A percentile compares a stretch with the other conserved stretches of the same genome.
phyloP scores from a whole-genome alignment of 2,888 invertebrate genomes.

The Merodon equestris region DNA sequence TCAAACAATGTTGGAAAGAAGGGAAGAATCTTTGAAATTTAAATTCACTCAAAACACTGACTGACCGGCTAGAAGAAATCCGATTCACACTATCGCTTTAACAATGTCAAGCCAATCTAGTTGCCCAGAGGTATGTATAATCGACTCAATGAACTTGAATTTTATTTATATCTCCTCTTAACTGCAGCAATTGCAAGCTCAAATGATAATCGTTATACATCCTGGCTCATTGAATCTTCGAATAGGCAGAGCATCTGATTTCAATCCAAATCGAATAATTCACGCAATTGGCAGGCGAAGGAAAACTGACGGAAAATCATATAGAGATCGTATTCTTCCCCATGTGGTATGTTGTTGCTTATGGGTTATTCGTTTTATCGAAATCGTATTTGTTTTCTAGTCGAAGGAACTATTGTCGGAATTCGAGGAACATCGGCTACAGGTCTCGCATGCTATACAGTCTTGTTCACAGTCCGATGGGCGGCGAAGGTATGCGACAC shows the following conservation, averaged over 20 bases:
- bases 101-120: constrained; percentile 61
- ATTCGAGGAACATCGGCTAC: constrained; percentile 90
- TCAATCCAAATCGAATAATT: constrained; percentile 90
- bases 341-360: constrained; percentile 72
- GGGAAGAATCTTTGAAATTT: too few species aligned
- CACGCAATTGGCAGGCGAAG: constrained; percentile 81
- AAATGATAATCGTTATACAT: constrained; percentile 94
- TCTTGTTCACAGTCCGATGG: constrained; percentile 92
- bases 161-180: neutral
- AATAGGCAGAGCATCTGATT: constrained; percentile 94
- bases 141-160: neutral
- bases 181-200: constrained; percentile 85
- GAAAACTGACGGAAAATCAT: constrained; percentile 79
- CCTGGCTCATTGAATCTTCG: constrained; percentile 94
- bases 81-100: neutral
- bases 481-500: constrained; percentile 88
- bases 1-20: too few species aligned
- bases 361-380: neutral
- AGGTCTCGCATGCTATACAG: constrained; percentile 92
- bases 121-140: constrained; percentile 51
- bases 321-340: constrained; percentile 84
- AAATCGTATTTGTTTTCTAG: constrained; percentile 72
- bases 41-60: constrained; percentile 4
- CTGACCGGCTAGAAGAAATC: constrained; percentile 13
- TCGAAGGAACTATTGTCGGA: constrained; percentile 86